A percentile compares a stretch with the other conserved stretches of the same genome.
Conservation (phyloP, 2,113 vertebrate species). For the Larimichthys crocea region DNA sequence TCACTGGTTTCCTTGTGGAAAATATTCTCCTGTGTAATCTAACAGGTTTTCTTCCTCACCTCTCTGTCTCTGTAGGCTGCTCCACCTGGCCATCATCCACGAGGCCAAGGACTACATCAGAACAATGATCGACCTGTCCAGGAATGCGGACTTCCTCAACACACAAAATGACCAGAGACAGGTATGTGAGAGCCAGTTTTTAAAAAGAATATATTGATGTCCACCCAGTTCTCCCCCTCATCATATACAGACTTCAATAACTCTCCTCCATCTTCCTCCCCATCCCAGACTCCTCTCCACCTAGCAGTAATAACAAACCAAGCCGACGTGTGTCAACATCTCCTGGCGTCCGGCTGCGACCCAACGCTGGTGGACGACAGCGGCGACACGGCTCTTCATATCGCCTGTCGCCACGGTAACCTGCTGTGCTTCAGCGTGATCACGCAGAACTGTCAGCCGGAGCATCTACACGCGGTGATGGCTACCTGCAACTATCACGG, state of each 20-base stretch:
- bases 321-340: conserved; percentile 86
- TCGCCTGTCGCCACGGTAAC: conserved; percentile 94
- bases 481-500: conserved; percentile 92
- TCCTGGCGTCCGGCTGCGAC: conserved; percentile 91
- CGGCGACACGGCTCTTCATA: conserved; percentile 94
- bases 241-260: no score
- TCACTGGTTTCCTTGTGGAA: not conserved
- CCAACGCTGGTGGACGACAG: conserved; percentile 91
- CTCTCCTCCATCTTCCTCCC: not conserved
- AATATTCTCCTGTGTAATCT: not conserved
- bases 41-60: not conserved
- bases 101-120: conserved; percentile 88
- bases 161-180: conserved; percentile 95
- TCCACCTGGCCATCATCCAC: conserved; percentile 96
- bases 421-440: conserved; percentile 89
- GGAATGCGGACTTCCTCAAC: conserved; percentile 89
- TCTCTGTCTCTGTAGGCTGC: conserved; percentile 83
- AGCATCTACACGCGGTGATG: conserved; percentile 85
- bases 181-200: conserved; percentile 76
- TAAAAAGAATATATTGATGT: no score
- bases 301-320: conserved; percentile 96
- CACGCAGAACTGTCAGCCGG: conserved; percentile 84
- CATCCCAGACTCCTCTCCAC: conserved; percentile 91
- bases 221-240: no score
- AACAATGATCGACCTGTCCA: conserved; percentile 87